Percentiles rank a stretch among this genome's conserved stretches.
These are phyloP conservation scores for Caradrina clavipalpis DNA, from an alignment of 2,888 invertebrate genomes.

Conservation along the genomic window DNA sequence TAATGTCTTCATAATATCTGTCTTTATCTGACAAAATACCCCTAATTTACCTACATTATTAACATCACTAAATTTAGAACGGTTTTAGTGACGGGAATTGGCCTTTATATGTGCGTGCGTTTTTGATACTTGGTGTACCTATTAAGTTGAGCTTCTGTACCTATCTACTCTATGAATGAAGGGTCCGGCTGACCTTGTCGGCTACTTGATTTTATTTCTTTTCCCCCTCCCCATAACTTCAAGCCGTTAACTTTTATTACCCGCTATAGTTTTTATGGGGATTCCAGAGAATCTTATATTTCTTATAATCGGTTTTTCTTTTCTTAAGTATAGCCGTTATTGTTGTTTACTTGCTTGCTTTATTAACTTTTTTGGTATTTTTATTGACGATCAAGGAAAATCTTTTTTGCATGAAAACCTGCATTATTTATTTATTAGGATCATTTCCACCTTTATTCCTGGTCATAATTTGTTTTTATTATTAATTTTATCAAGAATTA, in stretches of 20 bases:
- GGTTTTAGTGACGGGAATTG: no score
- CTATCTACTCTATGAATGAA: constrained; percentile 11
- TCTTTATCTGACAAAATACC: no score
- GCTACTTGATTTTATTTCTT: constrained; percentile 61
- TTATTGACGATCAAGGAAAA: background rate
- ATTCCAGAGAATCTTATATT: constrained; percentile 41
- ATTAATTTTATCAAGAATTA: no score
- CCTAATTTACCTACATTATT: no score
- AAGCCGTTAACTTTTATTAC: constrained; percentile 64
- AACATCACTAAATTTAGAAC: no score
- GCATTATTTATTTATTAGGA: no score
- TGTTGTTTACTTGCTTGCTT: constrained; percentile 31
- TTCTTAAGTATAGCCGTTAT: constrained; percentile 35
- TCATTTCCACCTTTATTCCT: no score
- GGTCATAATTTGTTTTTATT: no score
- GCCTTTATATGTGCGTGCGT: background rate
- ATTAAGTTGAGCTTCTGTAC: background rate
- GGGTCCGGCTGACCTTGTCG: constrained; percentile 57
- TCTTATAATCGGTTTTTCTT: constrained; percentile 45
- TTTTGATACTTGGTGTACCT: background rate
- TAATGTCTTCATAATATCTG: no score
- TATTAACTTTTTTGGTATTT: constrained; percentile 4
- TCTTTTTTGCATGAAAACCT: no score
- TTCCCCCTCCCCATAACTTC: constrained; percentile 51
- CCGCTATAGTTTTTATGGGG: constrained; percentile 56